A percentile compares a stretch with the other conserved stretches of the same genome.
These are phyloP conservation scores for Bimastos eiseni DNA, from an alignment of 2,888 invertebrate genomes.

Conservation along the genomic window DNA sequence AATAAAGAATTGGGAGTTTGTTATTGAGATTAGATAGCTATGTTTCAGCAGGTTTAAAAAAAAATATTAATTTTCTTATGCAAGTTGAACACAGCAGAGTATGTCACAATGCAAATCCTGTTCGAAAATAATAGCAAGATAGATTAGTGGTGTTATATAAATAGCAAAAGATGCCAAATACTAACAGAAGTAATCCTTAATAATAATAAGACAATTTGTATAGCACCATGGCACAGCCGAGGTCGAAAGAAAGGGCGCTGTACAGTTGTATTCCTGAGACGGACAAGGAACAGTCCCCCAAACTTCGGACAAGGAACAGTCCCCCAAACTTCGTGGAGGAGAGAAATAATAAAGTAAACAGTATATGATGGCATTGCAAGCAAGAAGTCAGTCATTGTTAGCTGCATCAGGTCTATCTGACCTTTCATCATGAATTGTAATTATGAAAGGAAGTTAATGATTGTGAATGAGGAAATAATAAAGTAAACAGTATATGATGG, in stretches of 20 bases:
- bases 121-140: background rate
- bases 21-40: background rate
- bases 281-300: no score
- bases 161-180: background rate
- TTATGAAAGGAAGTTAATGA: background rate
- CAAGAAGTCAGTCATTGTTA: background rate
- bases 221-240: no score
- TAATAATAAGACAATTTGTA: background rate
- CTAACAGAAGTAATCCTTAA: background rate
- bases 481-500: background rate
- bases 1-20: background rate
- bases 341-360: background rate
- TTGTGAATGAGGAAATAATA: no score
- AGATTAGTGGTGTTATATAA: background rate
- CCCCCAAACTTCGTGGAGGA: no score
- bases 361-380: background rate
- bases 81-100: background rate
- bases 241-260: no score
- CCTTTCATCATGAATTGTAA: background rate
- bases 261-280: no score
- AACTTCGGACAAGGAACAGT: no score
- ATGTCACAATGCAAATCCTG: background rate
- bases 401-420: background rate
- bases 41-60: background rate
- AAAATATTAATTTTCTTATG: background rate